Evolutionary conservation across 2,113 vertebrate species (phyloP).

Genomic region (Microtus oregoni): DNA sequence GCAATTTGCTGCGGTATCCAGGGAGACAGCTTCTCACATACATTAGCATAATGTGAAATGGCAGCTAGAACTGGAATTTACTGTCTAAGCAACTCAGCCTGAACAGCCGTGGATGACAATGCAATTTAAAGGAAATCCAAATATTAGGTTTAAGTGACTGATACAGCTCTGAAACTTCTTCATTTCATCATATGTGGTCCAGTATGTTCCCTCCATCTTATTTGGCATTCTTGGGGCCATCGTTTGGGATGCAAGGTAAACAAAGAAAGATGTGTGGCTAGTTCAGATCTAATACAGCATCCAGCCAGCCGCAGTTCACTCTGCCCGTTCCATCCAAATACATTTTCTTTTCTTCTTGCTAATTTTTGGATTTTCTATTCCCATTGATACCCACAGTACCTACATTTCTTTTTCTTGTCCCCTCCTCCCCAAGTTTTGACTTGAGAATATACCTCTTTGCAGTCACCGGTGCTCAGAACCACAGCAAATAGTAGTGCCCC

Average conservation of each 20-base stretch:
- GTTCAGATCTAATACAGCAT: background rate
- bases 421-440: conserved; percentile 20
- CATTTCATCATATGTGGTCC: conserved; percentile 56
- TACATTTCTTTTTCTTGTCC: conserved; percentile 59
- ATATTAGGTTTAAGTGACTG: conserved; percentile 63
- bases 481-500: background rate
- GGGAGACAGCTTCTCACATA: conserved; percentile 78
- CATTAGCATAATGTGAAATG: conserved; percentile 76
- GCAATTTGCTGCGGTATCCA: conserved; percentile 77
- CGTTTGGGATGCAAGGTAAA: conserved; percentile 27
- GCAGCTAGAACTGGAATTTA: conserved; percentile 75
- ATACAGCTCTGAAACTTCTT: conserved; percentile 68
- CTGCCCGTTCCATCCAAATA: conserved; percentile 11
- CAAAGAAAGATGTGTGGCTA: conserved; percentile 32
- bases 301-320: background rate
- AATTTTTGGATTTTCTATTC: conserved; percentile 51
- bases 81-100: conserved; percentile 79
- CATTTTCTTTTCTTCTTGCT: conserved; percentile 29
- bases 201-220: conserved; percentile 28
- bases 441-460: background rate
- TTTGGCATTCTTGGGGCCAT: background rate
- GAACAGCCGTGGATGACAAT: conserved; percentile 72
- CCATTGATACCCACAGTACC: background rate
- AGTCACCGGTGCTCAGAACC: conserved; percentile 26
- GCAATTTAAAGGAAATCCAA: conserved; percentile 72